Percentiles rank a stretch among this genome's conserved stretches.
These are phyloP conservation scores for Palythoa heliodiscus DNA, from an alignment of 92 coral and sea anemone genomes.

Conservation along the genomic window DNA sequence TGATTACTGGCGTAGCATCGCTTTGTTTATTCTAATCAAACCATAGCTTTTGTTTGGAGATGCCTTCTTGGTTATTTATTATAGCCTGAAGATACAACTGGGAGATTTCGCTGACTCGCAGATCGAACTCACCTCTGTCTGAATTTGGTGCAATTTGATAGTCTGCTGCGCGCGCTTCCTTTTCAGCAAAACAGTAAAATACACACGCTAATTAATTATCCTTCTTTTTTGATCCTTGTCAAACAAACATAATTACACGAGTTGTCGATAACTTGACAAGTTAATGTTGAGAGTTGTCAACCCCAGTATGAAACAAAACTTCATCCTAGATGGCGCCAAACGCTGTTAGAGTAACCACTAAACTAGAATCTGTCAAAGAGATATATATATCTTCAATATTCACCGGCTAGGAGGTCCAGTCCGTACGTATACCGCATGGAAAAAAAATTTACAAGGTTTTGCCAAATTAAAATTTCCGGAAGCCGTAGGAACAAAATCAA, in stretches of 20 bases:
- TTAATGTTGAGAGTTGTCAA: constrained; percentile 20
- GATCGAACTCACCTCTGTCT: background rate
- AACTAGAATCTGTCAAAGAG: too few relatives aligned
- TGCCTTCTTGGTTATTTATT: background rate
- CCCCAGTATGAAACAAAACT: background rate
- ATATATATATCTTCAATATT: too few relatives aligned
- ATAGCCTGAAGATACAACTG: background rate
- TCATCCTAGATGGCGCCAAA: background rate
- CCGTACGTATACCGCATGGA: too few relatives aligned
- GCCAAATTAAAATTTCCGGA: too few relatives aligned
- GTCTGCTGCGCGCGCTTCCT: constrained; percentile 25
- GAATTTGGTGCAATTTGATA: constrained; percentile 14
- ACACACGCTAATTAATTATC: background rate
- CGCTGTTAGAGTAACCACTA: too few relatives aligned
- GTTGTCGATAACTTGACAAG: background rate
- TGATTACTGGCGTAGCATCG: background rate
- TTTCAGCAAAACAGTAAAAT: background rate
- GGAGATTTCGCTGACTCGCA: background rate
- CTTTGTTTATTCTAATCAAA: constrained; percentile 1
- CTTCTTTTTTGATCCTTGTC: background rate
- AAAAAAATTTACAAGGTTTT: too few relatives aligned
- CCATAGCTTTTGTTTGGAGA: constrained; percentile 11
- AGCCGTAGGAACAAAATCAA: too few relatives aligned
- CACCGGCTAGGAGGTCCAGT: too few relatives aligned
- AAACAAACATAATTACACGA: constrained; percentile 18